Percentiles rank a stretch among this genome's conserved stretches.
Conservation (phyloP, 2,113 vertebrate genomes). For the Tragelaphus strepsiceros region DNA sequence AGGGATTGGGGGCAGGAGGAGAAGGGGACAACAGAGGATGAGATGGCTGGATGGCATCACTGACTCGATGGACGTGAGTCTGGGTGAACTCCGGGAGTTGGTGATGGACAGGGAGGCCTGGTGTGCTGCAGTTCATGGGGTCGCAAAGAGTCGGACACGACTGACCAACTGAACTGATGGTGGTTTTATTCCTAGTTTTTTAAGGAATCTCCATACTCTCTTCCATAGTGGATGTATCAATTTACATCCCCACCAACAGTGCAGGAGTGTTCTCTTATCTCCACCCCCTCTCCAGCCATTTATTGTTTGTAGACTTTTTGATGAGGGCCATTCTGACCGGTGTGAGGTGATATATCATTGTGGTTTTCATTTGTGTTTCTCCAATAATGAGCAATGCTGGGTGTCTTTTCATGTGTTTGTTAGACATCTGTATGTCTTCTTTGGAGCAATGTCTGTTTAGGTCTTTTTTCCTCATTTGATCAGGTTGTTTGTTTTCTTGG, state of each 20-base stretch:
- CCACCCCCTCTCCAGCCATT: not conserved
- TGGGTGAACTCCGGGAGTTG: too few relatives aligned
- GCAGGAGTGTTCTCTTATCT: not conserved
- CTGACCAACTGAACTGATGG: too few relatives aligned
- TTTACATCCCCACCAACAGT: not conserved
- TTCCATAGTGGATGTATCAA: not conserved
- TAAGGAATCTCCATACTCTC: not conserved
- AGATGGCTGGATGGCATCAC: too few relatives aligned
- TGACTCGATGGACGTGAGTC: too few relatives aligned
- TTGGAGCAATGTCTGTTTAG: not conserved
- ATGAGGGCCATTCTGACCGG: not conserved
- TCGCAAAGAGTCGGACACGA: accelerated
- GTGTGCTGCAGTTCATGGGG: too few relatives aligned
- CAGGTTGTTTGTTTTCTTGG: not conserved
- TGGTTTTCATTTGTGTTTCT: not conserved
- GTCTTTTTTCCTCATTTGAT: not conserved
- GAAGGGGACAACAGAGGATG: too few relatives aligned
- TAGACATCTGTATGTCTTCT: not conserved
- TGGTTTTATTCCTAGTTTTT: not conserved
- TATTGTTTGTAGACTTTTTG: not conserved
- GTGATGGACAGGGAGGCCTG: too few relatives aligned
- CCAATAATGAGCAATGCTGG: not conserved
- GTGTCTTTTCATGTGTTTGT: not conserved
- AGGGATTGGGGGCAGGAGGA: too few relatives aligned
- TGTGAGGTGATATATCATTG: not conserved